Base-by-base conservation (phyloP, 2,797 vertebrate species). In the Enteromius radiatus region DNA sequence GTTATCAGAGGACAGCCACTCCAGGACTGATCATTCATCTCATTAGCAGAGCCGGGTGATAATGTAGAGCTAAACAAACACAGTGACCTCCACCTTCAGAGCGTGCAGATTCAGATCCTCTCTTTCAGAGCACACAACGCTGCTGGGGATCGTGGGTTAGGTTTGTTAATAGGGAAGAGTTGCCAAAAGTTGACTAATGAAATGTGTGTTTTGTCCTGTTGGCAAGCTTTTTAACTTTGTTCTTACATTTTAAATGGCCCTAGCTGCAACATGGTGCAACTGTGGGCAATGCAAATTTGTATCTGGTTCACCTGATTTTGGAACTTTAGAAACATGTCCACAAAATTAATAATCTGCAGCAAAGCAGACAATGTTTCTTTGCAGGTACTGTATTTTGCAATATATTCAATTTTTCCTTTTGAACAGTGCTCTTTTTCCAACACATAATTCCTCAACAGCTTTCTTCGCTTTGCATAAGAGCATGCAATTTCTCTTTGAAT, bases 1-100 rank as follows among this genome's bases (percentile, higher is more conserved):
- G 56, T 81, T 63, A 71, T 80, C 69, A 64, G 49, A 59, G 47
- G 33, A 76, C 70, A 52, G 33, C 14, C 43, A 38, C 17, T 82
- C 17, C 61, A 82, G 71, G 47, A 76, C 19, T 56, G 33, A 68
- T 76, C 38, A 68, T 82, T 82, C 49, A 68, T 59, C 49, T 59
- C 49, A 68, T 82, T 68, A 82, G 45, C 26, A 70, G 67, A 73
- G 56, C 17, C 19, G 5, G 69, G 67, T 49, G 69, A 49, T 74
- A 81, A 81, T 81, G 79, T 49, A 26, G 28, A 74, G 26, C 38
- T 31, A 33, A 56, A 68, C 17, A 67, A 82, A 52, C 15, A 47
- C 43, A 19, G 56, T 47, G 54, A 81, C 54, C 68, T 21, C 21
- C 14, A 81, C 21, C 41, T 7, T 0, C 28, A 69, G 41, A 73